Percentiles rank a stretch among this genome's conserved stretches.
Evolutionary conservation across 2,113 vertebrate species (phyloP).

Genomic region (Mandrillus leucophaeus): DNA sequence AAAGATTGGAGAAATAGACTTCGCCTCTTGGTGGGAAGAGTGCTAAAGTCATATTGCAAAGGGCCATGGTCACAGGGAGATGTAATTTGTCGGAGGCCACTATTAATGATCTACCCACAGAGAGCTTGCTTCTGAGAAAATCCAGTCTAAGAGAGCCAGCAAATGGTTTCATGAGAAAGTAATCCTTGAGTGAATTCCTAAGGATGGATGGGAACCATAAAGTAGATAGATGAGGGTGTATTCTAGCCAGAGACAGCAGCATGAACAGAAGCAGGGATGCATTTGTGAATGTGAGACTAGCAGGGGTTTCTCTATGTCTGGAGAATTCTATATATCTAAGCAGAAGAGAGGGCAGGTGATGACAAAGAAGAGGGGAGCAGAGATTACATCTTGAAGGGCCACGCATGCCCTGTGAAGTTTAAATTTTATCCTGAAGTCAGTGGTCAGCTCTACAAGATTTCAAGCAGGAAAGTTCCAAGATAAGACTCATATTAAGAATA

Average conservation of each 20-base stretch:
- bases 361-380: not conserved
- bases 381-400: not conserved
- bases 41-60: not conserved
- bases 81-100: not conserved
- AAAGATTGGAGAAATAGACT: not conserved
- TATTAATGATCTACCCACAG: not conserved
- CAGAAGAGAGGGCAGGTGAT: not conserved
- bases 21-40: not conserved
- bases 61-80: not conserved
- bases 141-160: not conserved
- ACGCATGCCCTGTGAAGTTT: not conserved
- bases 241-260: not conserved
- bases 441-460: conserved; percentile 31
- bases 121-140: conserved; percentile 1
- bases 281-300: not conserved
- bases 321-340: not conserved
- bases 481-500: conserved; percentile 46
- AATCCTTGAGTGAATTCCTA: not conserved
- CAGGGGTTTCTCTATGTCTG: not conserved
- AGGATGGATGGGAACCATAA: not conserved
- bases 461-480: conserved; percentile 29
- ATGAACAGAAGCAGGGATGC: not conserved
- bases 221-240: not conserved
- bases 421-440: conserved; percentile 29
- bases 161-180: not conserved